A percentile compares a stretch with the other conserved stretches of the same genome.
phyloP scores from a whole-genome alignment of 2,797 vertebrate genomes.

The Sebastes kiyomatsui region DNA sequence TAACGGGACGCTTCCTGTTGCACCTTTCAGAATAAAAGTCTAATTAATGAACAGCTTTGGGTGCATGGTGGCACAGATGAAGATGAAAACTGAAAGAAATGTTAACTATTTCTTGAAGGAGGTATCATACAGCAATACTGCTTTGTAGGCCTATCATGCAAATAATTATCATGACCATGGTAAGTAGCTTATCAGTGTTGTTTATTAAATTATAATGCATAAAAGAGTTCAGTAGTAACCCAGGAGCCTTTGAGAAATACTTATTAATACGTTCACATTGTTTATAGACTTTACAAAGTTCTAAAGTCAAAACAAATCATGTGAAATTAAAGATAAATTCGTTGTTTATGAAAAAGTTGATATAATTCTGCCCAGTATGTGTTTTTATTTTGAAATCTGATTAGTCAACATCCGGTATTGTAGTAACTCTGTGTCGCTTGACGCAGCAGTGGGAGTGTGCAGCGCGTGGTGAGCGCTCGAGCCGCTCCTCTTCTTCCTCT shows the following conservation, averaged over 20 bases:
- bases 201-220: background rate
- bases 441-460: conserved; percentile 25
- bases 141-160: background rate
- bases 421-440: background rate
- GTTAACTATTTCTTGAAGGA: background rate
- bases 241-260: background rate
- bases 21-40: conserved; percentile 53
- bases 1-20: background rate
- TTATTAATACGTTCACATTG: background rate
- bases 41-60: background rate
- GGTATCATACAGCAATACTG: background rate
- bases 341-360: background rate
- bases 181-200: background rate
- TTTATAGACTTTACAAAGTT: background rate
- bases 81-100: background rate
- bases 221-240: background rate
- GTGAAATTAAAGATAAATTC: background rate
- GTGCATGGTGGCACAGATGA: background rate
- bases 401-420: background rate
- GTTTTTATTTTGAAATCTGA: conserved; percentile 23
- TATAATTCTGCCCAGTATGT: background rate
- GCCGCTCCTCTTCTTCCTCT: conserved; percentile 30
- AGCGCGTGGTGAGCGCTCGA: conserved; percentile 32
- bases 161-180: background rate
- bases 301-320: background rate